A percentile compares a stretch with the other conserved stretches of the same genome.
phyloP scores from a whole-genome alignment of 2,113 vertebrate species.

The Nothoprocta perdicaria region DNA sequence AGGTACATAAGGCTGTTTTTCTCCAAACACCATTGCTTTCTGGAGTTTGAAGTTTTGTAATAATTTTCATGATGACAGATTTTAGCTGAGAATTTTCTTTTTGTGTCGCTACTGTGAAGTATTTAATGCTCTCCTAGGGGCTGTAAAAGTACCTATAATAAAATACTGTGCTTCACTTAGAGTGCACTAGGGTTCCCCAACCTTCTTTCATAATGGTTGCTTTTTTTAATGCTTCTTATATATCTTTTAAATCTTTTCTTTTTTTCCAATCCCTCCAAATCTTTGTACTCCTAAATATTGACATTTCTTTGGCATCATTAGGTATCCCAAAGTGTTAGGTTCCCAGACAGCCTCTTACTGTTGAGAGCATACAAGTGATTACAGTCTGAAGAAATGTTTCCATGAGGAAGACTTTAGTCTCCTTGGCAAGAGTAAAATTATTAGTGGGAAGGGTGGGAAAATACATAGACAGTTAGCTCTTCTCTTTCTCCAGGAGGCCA shows the following conservation, averaged over 20 bases:
- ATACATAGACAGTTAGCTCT: rapidly evolving
- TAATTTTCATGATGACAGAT: background rate
- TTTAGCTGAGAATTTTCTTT: background rate
- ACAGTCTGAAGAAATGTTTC: background rate
- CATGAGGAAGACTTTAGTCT: background rate
- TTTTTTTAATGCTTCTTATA: background rate
- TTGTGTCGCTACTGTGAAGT: background rate
- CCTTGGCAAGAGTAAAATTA: background rate
- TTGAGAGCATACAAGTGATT: background rate
- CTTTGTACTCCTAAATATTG: background rate
- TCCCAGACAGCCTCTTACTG: background rate
- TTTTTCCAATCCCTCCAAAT: background rate
- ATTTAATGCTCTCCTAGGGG: background rate
- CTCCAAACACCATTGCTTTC: background rate
- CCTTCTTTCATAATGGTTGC: background rate
- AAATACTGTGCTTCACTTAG: constrained; percentile 9
- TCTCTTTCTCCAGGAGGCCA: background rate
- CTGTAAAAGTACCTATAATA: background rate
- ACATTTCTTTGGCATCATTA: background rate
- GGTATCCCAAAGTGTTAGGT: background rate
- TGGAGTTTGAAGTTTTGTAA: background rate
- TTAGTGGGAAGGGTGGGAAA: background rate
- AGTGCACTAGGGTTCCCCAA: background rate
- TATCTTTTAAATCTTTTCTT: rapidly evolving
- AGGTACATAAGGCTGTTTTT: background rate